Base-by-base conservation (phyloP, 1,140 invertebrate genomes). In the Trichogramma pretiosum region DNA sequence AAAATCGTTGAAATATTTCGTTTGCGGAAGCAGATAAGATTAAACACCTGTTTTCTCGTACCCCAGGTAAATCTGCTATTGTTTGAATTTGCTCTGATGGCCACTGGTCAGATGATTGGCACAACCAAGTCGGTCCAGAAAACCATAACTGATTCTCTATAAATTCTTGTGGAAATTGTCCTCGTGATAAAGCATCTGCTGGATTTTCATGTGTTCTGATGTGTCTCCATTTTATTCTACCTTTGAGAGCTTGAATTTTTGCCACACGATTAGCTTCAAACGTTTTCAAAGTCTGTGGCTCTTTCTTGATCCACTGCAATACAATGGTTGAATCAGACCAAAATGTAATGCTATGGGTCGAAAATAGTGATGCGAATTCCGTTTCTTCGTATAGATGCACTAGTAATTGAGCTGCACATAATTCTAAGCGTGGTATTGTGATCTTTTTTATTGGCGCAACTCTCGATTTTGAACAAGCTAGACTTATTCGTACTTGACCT, bases 191-290 rank as follows among this genome's bases (percentile, higher is more conserved):
- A 9, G 58, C n/a, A 47, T 68, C 62, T 0, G 63, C 65, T 8
- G 60, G 64, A 50, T 67, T 68, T 3, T 61, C 48, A 1, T 52
- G 11, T 1, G 59, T 50, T 13, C 39, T 23, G 10, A 68, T 54
- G 41, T 70, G 57, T 2, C 39, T 37, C 65, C 64, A 68, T 8
- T 55, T 9, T 11, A 59, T 54, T 1, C 23, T 45, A 2, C 16
- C n/a, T 16, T 36, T 22, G 28, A 46, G 11, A 14, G 52, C 23
- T 30, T 64, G 59, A 30, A 73, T 73, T 46, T 61, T 48, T 16
- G 57, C 33, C 0, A 72, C 57, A 19, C 67, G 42, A 48, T 71
- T 71, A 0, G 60, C 61, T 0, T 73, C 63, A 53, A 64, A 74
- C 0, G 58, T 57, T 43, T 72, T 65, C 36, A 65, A 54, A 0